Percentiles rank a stretch among this genome's conserved stretches.
Evolutionary conservation across 2,888 invertebrate genomes (phyloP).

Genomic region (Pterostichus madidus): DNA sequence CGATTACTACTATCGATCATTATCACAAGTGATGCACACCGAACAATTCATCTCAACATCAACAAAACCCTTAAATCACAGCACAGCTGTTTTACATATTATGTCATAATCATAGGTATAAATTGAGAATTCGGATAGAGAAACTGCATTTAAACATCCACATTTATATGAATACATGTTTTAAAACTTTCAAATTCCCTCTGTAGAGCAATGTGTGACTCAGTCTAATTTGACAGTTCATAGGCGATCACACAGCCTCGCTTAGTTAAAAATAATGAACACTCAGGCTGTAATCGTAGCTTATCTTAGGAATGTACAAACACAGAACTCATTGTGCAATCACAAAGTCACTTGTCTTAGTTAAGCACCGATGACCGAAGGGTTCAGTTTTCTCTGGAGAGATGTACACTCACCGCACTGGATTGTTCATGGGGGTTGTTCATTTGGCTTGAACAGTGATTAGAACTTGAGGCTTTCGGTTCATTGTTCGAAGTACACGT

Average conservation of each 20-base stretch:
- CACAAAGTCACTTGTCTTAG: constrained; percentile 16
- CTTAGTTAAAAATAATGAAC: constrained; percentile 66
- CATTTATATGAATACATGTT: constrained; percentile 66
- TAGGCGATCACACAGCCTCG: constrained; percentile 47
- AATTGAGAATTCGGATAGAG: constrained; percentile 67
- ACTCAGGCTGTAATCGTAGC: constrained; percentile 58
- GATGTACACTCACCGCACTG: constrained; percentile 18
- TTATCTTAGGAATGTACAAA: constrained; percentile 44
- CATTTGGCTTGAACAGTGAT: constrained; percentile 9
- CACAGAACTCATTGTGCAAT: constrained; percentile 24
- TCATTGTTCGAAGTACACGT: constrained; percentile 48
- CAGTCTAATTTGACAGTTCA: constrained; percentile 9
- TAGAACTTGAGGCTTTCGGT: constrained; percentile 13
- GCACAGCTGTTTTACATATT: constrained; percentile 65
- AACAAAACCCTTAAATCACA: constrained; percentile 60
- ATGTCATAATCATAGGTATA: constrained; percentile 60
- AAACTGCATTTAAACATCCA: constrained; percentile 66
- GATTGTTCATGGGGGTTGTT: constrained; percentile 10
- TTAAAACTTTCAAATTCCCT: constrained; percentile 56
- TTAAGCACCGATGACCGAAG: constrained; percentile 35
- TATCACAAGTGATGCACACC: constrained; percentile 61
- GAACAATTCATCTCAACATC: constrained; percentile 59
- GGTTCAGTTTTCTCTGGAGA: constrained; percentile 1
- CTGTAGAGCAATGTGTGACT: neutral
- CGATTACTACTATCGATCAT: neutral